Conservation (phyloP, 2,888 invertebrate species). For the Nymphalis polychloros region DNA sequence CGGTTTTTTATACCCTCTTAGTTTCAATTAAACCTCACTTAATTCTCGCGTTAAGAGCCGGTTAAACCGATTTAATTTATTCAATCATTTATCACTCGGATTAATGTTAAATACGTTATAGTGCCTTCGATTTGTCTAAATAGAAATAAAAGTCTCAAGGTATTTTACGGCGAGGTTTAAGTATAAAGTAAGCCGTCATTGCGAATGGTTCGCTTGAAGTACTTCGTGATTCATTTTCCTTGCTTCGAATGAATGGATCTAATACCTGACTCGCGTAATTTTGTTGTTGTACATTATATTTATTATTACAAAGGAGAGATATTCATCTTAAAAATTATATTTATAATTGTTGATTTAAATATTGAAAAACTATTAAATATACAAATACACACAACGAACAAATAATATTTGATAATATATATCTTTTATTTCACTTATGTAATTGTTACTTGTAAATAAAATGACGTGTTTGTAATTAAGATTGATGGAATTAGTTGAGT, state of each 20-base stretch:
- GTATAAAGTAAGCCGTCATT: background rate
- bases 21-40: conserved; percentile 78
- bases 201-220: conserved; percentile 15
- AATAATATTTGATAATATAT: too few relatives aligned
- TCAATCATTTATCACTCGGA: conserved; percentile 72
- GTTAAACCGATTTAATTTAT: conserved; percentile 75
- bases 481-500: background rate
- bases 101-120: conserved; percentile 70
- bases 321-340: background rate
- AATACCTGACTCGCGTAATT: conserved; percentile 20
- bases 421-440: too few relatives aligned
- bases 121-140: conserved; percentile 71
- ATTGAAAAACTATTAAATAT: background rate
- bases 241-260: conserved; percentile 6
- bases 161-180: conserved; percentile 2
- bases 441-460: background rate
- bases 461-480: background rate
- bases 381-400: too few relatives aligned
- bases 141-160: conserved; percentile 47
- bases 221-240: conserved; percentile 25
- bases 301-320: background rate
- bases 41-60: conserved; percentile 72
- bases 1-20: conserved; percentile 61
- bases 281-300: conserved; percentile 1
- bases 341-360: background rate